Percentiles rank a stretch among this genome's conserved stretches.
Conservation (phyloP, 2,888 invertebrate genomes). For the Lasioglossum morio region DNA sequence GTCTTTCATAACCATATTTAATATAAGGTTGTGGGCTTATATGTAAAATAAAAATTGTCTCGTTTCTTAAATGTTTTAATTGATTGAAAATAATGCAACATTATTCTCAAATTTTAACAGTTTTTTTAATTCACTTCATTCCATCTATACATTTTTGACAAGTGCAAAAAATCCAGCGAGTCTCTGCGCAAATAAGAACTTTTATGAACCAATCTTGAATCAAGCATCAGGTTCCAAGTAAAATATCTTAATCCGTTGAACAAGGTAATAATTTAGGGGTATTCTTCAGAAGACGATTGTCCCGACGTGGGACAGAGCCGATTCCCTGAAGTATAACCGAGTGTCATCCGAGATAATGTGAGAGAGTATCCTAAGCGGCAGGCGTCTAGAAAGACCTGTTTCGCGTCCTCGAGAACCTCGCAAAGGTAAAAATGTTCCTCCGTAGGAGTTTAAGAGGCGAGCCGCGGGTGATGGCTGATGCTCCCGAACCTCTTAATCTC, state of each 20-base stretch:
- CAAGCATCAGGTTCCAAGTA: background rate
- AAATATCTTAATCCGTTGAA: background rate
- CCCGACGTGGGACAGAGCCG: background rate
- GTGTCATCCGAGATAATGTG: slow-evolving; percentile 1
- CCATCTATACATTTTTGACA: too few species aligned
- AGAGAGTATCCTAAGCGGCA: background rate
- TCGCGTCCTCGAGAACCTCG: background rate
- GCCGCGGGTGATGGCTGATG: slow-evolving; percentile 45
- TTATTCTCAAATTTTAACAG: too few species aligned
- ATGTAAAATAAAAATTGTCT: too few species aligned
- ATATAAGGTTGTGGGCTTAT: too few species aligned
- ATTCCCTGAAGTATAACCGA: background rate
- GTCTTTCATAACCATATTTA: background rate
- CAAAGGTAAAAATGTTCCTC: slow-evolving; percentile 40
- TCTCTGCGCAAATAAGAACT: background rate
- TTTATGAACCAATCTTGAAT: background rate
- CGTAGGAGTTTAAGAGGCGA: slow-evolving; percentile 36
- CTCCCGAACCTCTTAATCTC: slow-evolving; percentile 64
- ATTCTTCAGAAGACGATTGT: background rate
- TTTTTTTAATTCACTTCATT: too few species aligned
- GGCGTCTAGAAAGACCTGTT: background rate
- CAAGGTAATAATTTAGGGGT: background rate
- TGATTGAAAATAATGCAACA: too few species aligned
- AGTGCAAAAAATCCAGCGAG: background rate
- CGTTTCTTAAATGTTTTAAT: too few species aligned